These are phyloP conservation scores for Drosophila mauritiana DNA, from an alignment of 1,140 invertebrate species.

Conservation along the genomic window DNA sequence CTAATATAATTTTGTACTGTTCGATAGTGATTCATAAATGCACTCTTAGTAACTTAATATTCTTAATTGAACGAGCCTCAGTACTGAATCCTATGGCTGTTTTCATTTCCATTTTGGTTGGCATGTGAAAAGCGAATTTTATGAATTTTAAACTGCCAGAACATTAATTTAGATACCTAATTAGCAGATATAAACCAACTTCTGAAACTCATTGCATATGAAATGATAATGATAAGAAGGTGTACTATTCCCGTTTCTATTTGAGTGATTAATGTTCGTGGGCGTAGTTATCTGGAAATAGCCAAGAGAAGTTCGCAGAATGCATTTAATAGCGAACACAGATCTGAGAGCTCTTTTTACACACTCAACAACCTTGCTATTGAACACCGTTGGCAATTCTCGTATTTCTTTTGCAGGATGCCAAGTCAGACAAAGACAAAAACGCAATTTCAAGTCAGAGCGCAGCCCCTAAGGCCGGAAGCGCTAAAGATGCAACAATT, in stretches of 20 bases:
- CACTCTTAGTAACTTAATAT: constrained; percentile 7
- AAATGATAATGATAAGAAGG: neutral
- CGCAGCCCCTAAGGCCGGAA: constrained; percentile 63
- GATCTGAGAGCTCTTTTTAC: constrained; percentile 6
- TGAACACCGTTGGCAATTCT: constrained; percentile 53
- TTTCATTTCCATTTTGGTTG: constrained; percentile 3
- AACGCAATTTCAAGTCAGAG: constrained; percentile 74
- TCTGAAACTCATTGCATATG: neutral
- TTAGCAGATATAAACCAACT: neutral
- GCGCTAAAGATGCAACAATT: constrained; percentile 66
- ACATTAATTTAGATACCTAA: too few species aligned
- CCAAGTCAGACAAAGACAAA: constrained; percentile 76
- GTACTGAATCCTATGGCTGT: neutral
- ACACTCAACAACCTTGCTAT: constrained; percentile 1
- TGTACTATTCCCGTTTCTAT: neutral
- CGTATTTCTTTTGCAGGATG: constrained; percentile 81
- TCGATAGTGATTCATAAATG: constrained; percentile 5
- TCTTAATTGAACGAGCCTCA: constrained; percentile 7
- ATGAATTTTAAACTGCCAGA: neutral
- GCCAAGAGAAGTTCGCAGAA: neutral
- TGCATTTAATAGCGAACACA: constrained; percentile 1
- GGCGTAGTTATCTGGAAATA: neutral
- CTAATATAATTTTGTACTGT: constrained; percentile 3
- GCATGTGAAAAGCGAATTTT: neutral
- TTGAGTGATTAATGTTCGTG: neutral